These are phyloP conservation scores for Gonocerus acuteangulatus DNA, from an alignment of 2,888 invertebrate genomes.

Conservation along the genomic window DNA sequence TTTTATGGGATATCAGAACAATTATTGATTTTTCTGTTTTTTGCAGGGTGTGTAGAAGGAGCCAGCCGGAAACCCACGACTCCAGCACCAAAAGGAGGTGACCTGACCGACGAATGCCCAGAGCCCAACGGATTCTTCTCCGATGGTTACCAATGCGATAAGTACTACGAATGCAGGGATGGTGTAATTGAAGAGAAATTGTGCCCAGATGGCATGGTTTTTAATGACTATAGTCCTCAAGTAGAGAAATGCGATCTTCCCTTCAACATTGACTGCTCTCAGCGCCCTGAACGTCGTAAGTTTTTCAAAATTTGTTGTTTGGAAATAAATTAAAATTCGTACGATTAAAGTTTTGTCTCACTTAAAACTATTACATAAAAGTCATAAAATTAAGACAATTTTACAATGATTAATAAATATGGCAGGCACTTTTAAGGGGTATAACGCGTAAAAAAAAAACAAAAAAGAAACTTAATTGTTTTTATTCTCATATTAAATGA, in stretches of 20 bases:
- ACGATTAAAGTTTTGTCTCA: no score
- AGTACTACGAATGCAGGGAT: conserved; percentile 72
- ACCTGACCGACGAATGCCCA: conserved; percentile 59
- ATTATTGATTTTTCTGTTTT: no score
- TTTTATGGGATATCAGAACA: no score
- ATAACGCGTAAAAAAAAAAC: no score
- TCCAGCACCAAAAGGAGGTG: conserved; percentile 10
- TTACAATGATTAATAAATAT: no score
- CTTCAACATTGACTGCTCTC: conserved; percentile 75
- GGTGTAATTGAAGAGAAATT: conserved; percentile 65
- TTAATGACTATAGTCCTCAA: conserved; percentile 73
- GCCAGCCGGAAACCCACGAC: conserved; percentile 7
- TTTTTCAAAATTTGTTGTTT: no score
- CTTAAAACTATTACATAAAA: no score
- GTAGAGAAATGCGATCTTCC: conserved; percentile 83
- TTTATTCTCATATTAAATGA: no score
- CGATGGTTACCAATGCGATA: conserved; percentile 79
- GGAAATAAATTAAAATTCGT: no score
- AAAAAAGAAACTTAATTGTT: no score
- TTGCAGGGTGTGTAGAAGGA: conserved; percentile 1
- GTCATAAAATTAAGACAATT: no score
- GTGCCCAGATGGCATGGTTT: conserved; percentile 83
- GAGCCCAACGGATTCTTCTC: conserved; percentile 76
- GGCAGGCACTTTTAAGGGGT: no score
- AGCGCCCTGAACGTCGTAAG: conserved; percentile 73